Evolutionary conservation across 2,113 vertebrate genomes (phyloP), one percentile per base, ranked within the genome.

Genomic region (Callospermophilus lateralis): DNA sequence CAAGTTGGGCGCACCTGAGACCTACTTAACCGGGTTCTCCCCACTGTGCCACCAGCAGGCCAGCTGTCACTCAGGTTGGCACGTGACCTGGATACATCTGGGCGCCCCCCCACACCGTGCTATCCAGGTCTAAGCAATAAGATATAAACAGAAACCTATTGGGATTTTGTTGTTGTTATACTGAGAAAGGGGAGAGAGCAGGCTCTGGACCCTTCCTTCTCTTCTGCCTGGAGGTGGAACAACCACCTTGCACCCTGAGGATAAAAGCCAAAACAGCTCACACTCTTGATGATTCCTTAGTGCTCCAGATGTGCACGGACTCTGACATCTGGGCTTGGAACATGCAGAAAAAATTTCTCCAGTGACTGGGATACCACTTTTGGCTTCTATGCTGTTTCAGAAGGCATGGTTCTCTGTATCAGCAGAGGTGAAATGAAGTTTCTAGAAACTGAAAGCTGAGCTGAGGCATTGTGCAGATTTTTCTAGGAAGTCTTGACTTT

Each of bases 401-500:
- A 86, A 42, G 6, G 17, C 8, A 6, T 4, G n/a, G 15, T 10
- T 34, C 67, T 63, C 65, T 68, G 5, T 7, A 19, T 70, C 34
- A n/a, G 34, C 34, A 70, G 34, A 70, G 34, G 72, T 39, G 6
- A 68, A 73, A 72, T 17, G 42, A 72, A 24, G n/a, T 74, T 95
- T 93, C 79, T 32, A 28, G 94, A 79, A 78, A 55, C 28, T 9
- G 10, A 91, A 53, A 45, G 17, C 76, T 16, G 22, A 93, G 55
- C 83, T 51, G 4, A 92, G 20, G 34, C 9, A 11, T 13, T 3
- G 55, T 3, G n/a, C 70, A 37, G 13, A 45, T 76, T 81, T 94
- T 93, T 22, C 76, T 13, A 24, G 53, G 83, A 32, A 16, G n/a
- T 32, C 34, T n/a, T 0, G 3, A 72, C 37, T 76, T 89, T 53